A percentile compares a stretch with the other conserved stretches of the same genome.
These are phyloP conservation scores for Luehdorfia chinensis DNA, from an alignment of 1,140 invertebrate genomes.

Conservation along the genomic window DNA sequence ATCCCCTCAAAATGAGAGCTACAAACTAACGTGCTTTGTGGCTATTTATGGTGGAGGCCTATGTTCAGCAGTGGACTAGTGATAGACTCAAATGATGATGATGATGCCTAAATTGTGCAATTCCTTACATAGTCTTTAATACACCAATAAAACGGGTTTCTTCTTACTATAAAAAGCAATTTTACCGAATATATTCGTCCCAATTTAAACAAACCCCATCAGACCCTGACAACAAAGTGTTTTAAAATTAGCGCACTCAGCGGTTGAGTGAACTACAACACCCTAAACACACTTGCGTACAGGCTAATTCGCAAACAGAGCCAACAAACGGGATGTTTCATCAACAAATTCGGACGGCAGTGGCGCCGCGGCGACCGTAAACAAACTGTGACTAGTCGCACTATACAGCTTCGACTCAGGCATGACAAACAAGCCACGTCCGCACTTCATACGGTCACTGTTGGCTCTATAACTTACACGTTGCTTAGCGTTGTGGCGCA, in stretches of 20 bases:
- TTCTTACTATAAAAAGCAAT: too few species aligned
- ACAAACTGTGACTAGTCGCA: conserved; percentile 4
- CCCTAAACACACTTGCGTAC: conserved; percentile 10
- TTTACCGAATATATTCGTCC: too few species aligned
- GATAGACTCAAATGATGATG: too few species aligned
- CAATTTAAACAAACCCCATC: too few species aligned
- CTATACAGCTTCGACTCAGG: not conserved
- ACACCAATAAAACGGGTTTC: too few species aligned
- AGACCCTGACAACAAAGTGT: not conserved
- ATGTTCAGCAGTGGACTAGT: too few species aligned
- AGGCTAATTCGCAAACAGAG: conserved; percentile 13
- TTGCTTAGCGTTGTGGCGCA: conserved; percentile 9
- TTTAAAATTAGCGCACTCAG: conserved; percentile 11
- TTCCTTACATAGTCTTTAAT: too few species aligned
- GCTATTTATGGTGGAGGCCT: too few species aligned
- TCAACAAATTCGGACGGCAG: conserved; percentile 8
- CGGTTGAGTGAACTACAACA: not conserved
- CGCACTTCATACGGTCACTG: conserved; percentile 1
- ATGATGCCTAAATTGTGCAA: too few species aligned
- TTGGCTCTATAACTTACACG: conserved; percentile 7
- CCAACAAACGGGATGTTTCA: conserved; percentile 4
- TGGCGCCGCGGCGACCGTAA: not conserved
- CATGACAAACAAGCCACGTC: conserved; percentile 1
- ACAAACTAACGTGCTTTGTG: too few species aligned
- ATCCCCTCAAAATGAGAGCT: too few species aligned